phyloP scores from a whole-genome alignment of 2,113 vertebrate species.

The Megaceryle maxima region DNA sequence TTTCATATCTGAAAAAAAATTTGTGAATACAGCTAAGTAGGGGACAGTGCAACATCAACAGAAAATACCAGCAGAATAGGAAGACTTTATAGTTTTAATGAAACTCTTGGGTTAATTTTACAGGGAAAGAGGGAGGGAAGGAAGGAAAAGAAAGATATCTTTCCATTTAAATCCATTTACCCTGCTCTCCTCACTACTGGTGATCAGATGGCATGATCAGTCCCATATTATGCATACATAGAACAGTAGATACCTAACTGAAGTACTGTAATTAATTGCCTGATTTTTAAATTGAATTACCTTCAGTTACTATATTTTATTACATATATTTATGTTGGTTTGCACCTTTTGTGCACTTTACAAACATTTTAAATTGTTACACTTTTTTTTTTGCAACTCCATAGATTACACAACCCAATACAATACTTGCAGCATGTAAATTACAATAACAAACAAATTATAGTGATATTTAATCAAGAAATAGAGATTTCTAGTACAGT shows the following conservation, averaged over 20 bases:
- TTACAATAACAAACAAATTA: constrained; percentile 9
- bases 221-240: background rate
- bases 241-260: background rate
- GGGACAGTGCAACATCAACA: background rate
- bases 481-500: background rate
- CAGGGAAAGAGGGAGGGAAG: background rate
- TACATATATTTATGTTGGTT: background rate
- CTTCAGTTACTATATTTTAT: background rate
- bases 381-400: background rate
- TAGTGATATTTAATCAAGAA: background rate
- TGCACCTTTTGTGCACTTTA: background rate
- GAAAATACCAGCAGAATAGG: background rate
- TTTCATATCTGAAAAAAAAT: background rate
- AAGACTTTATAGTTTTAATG: background rate
- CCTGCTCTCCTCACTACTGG: background rate
- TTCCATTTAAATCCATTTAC: background rate
- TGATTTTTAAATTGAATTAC: constrained; percentile 30
- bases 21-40: background rate
- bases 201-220: background rate
- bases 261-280: background rate
- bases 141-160: background rate
- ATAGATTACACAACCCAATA: background rate
- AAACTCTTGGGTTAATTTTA: background rate
- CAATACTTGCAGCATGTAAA: background rate
- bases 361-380: background rate